phyloP scores from a whole-genome alignment of 2,113 vertebrate genomes.

The Anthoscopus minutus region DNA sequence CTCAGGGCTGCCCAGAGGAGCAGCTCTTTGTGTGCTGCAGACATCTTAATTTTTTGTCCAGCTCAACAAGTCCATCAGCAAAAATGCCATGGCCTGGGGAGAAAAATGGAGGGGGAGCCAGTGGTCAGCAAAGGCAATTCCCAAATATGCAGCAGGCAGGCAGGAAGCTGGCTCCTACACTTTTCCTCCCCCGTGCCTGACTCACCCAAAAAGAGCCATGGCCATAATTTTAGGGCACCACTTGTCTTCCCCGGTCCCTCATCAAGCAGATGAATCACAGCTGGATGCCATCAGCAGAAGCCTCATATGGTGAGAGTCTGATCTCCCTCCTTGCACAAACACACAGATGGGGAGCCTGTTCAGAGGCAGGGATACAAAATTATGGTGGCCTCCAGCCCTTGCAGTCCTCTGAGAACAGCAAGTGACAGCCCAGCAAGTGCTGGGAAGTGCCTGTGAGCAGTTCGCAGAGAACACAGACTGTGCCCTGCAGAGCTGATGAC shows the following conservation, averaged over 20 bases:
- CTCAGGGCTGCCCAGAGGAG: not conserved
- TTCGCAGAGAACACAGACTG: not conserved
- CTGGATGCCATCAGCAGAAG: not conserved
- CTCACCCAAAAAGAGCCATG: not conserved
- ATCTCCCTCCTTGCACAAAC: not conserved
- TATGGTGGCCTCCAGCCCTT: not conserved
- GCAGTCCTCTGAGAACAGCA: not conserved
- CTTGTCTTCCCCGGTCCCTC: not conserved
- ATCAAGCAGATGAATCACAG: not conserved
- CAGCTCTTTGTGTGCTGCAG: not conserved
- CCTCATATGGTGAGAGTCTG: not conserved
- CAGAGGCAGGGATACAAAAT: not conserved
- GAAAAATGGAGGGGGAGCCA: not conserved
- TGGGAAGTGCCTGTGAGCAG: not conserved
- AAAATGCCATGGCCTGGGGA: not conserved
- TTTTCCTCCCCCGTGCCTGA: not conserved
- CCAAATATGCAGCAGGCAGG: not conserved
- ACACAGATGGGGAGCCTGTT: not conserved
- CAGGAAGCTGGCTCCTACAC: not conserved
- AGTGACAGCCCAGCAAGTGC: rapidly evolving
- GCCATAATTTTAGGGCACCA: not conserved
- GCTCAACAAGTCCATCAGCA: not conserved
- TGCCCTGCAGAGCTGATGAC: not conserved
- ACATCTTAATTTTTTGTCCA: not conserved
- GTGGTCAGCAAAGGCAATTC: not conserved